phyloP scores from a whole-genome alignment of 2,113 vertebrate species.

The Engystomops pustulosus region DNA sequence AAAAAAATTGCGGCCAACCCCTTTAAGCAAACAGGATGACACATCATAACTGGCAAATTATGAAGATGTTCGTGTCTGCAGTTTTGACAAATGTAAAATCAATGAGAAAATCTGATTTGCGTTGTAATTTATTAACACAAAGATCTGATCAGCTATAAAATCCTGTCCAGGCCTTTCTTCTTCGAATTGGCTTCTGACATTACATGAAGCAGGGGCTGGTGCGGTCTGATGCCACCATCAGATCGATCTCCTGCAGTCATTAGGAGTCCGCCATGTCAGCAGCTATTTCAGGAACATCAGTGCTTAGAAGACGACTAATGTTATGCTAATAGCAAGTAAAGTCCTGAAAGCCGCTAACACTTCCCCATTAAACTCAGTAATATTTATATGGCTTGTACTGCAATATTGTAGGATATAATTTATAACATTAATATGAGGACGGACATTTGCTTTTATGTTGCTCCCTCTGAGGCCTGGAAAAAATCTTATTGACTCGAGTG shows the following conservation, averaged over 20 bases:
- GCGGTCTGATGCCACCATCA: background rate
- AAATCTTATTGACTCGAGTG: no score
- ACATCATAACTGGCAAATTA: background rate
- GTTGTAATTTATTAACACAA: background rate
- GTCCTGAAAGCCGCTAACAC: background rate
- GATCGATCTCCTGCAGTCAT: background rate
- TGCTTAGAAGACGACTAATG: background rate
- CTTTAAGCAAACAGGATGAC: background rate
- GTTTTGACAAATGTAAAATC: background rate
- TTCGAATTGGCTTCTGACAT: background rate
- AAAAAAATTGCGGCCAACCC: no score
- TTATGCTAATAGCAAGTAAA: background rate
- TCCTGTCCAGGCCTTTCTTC: background rate
- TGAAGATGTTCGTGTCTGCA: background rate
- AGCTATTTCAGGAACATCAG: background rate
- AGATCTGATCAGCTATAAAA: background rate
- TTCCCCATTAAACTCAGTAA: background rate
- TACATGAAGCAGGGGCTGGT: background rate
- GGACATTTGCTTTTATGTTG: no score
- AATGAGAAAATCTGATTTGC: background rate
- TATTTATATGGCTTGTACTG: background rate
- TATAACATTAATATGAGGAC: background rate
- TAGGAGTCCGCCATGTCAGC: background rate
- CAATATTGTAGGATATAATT: background rate
- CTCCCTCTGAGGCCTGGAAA: no score